Conservation (phyloP, 2,797 vertebrate genomes). For the Lacerta viridis region DNA sequence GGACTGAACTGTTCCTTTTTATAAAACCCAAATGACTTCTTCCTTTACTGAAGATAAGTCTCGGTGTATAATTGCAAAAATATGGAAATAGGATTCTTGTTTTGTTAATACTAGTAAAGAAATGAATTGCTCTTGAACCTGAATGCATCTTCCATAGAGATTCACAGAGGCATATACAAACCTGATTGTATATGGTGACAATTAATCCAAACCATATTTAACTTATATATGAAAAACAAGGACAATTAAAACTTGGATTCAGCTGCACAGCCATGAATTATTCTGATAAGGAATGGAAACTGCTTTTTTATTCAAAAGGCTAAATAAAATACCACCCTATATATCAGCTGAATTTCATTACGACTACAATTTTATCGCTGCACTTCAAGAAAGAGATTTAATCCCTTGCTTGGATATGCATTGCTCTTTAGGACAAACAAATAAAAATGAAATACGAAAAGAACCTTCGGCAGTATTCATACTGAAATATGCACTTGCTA, state of each 20-base stretch:
- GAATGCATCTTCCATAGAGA: conserved; percentile 46
- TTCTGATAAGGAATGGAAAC: conserved; percentile 67
- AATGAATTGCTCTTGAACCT: conserved; percentile 67
- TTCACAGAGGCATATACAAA: conserved; percentile 51
- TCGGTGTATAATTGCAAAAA: conserved; percentile 29
- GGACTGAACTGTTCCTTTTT: background rate
- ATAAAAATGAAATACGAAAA: conserved; percentile 67
- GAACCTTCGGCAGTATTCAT: background rate
- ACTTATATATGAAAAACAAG: conserved; percentile 68
- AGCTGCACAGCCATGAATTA: conserved; percentile 68
- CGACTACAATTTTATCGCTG: conserved; percentile 65
- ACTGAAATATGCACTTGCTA: conserved; percentile 26
- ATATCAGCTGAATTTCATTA: conserved; percentile 69
- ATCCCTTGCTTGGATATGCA: conserved; percentile 62
- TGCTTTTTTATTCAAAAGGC: conserved; percentile 61
- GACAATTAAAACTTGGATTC: conserved; percentile 72
- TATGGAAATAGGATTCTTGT: conserved; percentile 47
- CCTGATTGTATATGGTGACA: conserved; percentile 31
- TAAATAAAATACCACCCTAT: conserved; percentile 68
- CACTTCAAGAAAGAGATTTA: conserved; percentile 68
- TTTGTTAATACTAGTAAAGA: conserved; percentile 60
- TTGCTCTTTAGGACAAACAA: conserved; percentile 63
- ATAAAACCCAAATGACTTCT: background rate
- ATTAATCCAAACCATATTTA: conserved; percentile 63
- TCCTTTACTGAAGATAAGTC: background rate